These are phyloP conservation scores for Drosophila auraria DNA, from an alignment of 1,140 invertebrate genomes.

Conservation along the genomic window DNA sequence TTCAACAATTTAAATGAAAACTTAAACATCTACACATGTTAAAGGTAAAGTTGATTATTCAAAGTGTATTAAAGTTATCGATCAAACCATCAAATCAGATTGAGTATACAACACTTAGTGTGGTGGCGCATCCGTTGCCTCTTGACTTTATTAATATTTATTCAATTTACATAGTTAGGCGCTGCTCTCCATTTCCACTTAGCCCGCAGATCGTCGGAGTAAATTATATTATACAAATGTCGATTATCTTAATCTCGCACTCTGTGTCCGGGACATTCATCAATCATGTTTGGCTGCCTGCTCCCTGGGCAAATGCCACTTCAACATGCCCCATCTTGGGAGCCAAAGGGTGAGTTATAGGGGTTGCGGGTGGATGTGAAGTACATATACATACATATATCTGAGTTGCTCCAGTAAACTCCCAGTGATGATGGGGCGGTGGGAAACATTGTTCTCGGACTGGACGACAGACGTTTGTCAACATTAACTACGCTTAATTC, in stretches of 20 bases:
- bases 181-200: slow-evolving; percentile 24
- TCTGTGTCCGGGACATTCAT: slow-evolving; percentile 54
- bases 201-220: slow-evolving; percentile 28
- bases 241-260: slow-evolving; percentile 79
- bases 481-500: slow-evolving; percentile 81
- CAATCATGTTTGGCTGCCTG: slow-evolving; percentile 67
- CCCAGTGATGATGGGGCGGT: slow-evolving; percentile 12
- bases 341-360: slow-evolving; percentile 40
- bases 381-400: not conserved
- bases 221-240: slow-evolving; percentile 74
- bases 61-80: not conserved
- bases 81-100: slow-evolving; percentile 12
- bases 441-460: slow-evolving; percentile 40
- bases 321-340: slow-evolving; percentile 38
- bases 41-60: not conserved
- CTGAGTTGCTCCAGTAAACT: slow-evolving; percentile 33
- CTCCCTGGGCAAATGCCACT: slow-evolving; percentile 53
- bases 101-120: slow-evolving; percentile 5
- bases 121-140: slow-evolving; percentile 7
- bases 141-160: slow-evolving; percentile 46
- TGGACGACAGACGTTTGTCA: slow-evolving; percentile 64
- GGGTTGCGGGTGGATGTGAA: slow-evolving; percentile 26
- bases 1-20: not conserved
- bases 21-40: too few species aligned
- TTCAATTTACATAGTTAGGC: slow-evolving; percentile 16